Evolutionary conservation across 2,797 vertebrate species (phyloP), one percentile per base, ranked within the genome.

Genomic region (Acrossocheilus wenchowensis): DNA sequence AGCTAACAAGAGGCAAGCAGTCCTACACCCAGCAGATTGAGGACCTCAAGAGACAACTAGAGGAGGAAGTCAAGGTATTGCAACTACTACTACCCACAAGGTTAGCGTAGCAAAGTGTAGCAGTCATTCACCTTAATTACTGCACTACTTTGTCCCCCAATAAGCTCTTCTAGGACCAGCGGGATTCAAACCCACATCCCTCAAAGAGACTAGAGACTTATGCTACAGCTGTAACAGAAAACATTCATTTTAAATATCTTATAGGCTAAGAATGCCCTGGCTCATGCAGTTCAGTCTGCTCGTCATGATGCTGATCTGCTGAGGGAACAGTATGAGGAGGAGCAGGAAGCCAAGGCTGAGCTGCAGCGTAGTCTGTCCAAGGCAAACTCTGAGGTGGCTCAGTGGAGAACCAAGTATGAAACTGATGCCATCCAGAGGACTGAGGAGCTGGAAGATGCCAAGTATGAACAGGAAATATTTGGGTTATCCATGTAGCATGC

Each of bases 41-140:
- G 57, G 97, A 97, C 81, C 95, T 97, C 19, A 97, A 97, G 80
- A 96, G 96, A 88, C 97, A 97, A 80, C 86, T 97, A 1, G 97
- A 97, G 78, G 97, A 97, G 74, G 97, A 97, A 90, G 54, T 93
- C 54, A 97, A 97, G 95, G 97, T 97, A 86, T 82, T 60, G 2
- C 6, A 48, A 73, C 12, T 26, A 6, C 39, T 3, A 43, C 10
- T 36, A 71, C 19, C 39, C 21, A 73, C 23, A 48, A 48, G 41
- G 21, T 26, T 73, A 73, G 12, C 6, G 23, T n/a, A 45, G 23
- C 72, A 48, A 3, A 73, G 6, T 2, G 23, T n/a, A 45, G 23
- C 72, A 48, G 14, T 50, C 45, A 21, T 75, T 34, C 26, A 34
- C 26, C 26, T 52, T 34, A 50, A 48, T 14, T 6, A 45, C 41